These are phyloP conservation scores for Archilochus colubris DNA, from an alignment of 2,113 vertebrate genomes.

Conservation along the genomic window DNA sequence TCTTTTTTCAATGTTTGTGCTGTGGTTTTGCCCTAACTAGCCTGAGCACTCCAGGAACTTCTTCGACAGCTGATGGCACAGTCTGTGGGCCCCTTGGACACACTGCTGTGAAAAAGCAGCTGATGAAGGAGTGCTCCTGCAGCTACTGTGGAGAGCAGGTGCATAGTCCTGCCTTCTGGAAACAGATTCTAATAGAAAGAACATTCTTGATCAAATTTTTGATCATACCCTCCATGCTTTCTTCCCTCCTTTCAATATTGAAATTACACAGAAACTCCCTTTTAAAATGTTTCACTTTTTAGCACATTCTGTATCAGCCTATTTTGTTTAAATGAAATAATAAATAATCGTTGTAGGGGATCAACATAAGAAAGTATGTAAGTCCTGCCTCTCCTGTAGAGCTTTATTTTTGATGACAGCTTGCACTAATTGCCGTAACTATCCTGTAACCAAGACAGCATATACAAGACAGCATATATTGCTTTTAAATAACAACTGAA, in stretches of 20 bases:
- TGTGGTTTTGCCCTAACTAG: not conserved
- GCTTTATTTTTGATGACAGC: not conserved
- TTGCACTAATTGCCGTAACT: not conserved
- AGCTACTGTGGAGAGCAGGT: accelerated
- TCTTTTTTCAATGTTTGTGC: not conserved
- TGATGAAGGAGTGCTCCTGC: not conserved
- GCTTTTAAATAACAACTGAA: not conserved
- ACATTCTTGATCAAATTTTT: not conserved
- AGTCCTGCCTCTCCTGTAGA: not conserved
- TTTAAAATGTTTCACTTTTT: not conserved
- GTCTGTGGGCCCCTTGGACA: accelerated
- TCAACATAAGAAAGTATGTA: not conserved
- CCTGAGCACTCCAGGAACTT: not conserved
- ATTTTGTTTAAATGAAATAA: not conserved
- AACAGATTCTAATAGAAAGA: not conserved
- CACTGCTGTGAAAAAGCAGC: accelerated
- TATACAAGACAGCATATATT: not conserved
- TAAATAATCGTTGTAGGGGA: not conserved
- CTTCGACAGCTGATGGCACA: not conserved
- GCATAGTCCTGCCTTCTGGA: not conserved
- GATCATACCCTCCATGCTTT: not conserved
- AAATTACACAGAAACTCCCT: not conserved
- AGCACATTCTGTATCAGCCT: accelerated
- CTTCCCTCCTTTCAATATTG: not conserved
- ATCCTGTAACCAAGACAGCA: slow-evolving; percentile 13